A percentile compares a stretch with the other conserved stretches of the same genome.
Conservation (phyloP, 2,113 vertebrate species). For the Nipponia nippon region DNA sequence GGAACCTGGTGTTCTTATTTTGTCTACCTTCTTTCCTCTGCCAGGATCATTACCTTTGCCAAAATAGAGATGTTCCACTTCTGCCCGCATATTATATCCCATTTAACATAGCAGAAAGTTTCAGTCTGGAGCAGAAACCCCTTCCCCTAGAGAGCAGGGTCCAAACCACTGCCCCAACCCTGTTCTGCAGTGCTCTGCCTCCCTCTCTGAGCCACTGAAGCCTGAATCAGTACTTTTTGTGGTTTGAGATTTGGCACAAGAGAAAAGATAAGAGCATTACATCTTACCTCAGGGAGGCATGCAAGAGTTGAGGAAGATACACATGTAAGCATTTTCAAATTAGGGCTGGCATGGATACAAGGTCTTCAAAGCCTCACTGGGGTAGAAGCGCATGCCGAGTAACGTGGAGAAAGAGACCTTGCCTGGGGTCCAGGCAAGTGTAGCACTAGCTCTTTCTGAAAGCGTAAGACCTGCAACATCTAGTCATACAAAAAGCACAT, state of each 20-base stretch:
- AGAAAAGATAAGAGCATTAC: neutral
- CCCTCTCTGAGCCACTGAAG: neutral
- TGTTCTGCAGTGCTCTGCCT: neutral
- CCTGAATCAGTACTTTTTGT: neutral
- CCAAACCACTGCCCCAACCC: neutral
- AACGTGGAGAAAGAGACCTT: neutral
- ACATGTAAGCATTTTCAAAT: neutral
- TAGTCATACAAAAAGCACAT: neutral
- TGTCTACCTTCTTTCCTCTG: neutral
- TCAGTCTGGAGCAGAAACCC: neutral
- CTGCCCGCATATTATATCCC: neutral
- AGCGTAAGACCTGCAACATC: neutral
- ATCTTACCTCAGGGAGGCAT: constrained; percentile 6
- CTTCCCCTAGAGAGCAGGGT: neutral
- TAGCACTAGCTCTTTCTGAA: neutral
- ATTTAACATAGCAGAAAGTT: neutral
- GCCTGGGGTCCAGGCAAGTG: neutral
- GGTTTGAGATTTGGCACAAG: neutral
- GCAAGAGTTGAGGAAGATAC: neutral
- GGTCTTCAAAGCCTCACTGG: neutral
- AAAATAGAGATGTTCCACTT: neutral
- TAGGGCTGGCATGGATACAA: neutral
- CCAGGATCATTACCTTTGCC: neutral
- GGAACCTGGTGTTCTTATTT: neutral
- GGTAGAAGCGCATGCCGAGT: neutral